A percentile compares a stretch with the other conserved stretches of the same genome.
Evolutionary conservation across 2,113 vertebrate species (phyloP).

Genomic region (Entosphenus tridentatus): DNA sequence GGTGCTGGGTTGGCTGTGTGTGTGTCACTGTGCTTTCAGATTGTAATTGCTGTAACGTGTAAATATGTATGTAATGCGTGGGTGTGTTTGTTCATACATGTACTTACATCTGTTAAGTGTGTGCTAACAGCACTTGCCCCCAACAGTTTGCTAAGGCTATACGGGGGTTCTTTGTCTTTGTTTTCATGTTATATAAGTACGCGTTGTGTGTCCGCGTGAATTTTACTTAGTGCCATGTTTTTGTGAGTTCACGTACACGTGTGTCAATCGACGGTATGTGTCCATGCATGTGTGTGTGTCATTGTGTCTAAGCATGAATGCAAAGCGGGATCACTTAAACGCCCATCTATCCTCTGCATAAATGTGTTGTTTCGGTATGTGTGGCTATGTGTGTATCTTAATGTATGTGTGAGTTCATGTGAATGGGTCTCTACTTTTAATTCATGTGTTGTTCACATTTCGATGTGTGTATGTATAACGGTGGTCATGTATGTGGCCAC

Average conservation of each 20-base stretch:
- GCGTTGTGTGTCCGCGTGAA: not conserved
- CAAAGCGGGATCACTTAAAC: not conserved
- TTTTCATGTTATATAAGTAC: not conserved
- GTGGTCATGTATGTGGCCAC: not conserved
- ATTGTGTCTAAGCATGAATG: not conserved
- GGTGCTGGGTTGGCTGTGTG: conserved; percentile 4
- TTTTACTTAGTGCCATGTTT: not conserved
- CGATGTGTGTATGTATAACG: not conserved
- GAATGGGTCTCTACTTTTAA: not conserved
- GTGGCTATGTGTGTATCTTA: not conserved
- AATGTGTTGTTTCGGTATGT: not conserved
- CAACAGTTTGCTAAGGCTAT: no score
- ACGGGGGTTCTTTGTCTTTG: no score
- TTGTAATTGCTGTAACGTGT: conserved; percentile 29
- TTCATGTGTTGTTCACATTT: not conserved
- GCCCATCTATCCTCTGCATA: not conserved
- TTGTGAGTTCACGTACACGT: not conserved
- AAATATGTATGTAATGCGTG: no score
- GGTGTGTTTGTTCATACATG: no score
- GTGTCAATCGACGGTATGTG: not conserved
- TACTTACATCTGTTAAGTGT: no score
- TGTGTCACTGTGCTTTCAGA: conserved; percentile 13
- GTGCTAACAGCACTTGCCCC: no score
- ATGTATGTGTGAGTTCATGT: not conserved
- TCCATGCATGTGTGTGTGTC: not conserved